Percentiles rank a stretch among this genome's conserved stretches.
phyloP scores from a whole-genome alignment of 1,140 invertebrate species.

The Drosophila seguyi region DNA sequence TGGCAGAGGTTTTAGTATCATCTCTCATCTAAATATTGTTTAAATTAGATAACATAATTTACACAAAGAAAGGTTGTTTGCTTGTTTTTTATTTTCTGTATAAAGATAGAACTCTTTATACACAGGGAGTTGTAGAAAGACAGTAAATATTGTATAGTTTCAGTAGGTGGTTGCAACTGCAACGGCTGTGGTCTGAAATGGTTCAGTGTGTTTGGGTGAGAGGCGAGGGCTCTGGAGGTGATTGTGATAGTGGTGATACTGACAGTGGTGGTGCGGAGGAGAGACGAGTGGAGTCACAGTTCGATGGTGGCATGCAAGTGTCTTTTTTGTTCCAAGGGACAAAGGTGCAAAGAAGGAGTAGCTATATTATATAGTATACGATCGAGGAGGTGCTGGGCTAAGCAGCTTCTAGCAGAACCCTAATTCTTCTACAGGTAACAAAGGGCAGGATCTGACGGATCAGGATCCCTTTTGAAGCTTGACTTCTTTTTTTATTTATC shows the following conservation, averaged over 20 bases:
- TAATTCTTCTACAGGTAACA: conserved; percentile 3
- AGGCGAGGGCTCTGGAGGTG: conserved; percentile 12
- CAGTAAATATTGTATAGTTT: conserved; percentile 68
- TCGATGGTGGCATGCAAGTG: conserved; percentile 45
- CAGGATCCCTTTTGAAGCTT: conserved; percentile 1
- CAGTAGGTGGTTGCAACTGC: conserved; percentile 41
- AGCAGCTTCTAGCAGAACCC: conserved; percentile 6
- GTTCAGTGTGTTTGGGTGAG: conserved; percentile 37
- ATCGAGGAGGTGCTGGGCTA: background rate
- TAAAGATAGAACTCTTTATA: conserved; percentile 72
- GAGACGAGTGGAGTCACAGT: conserved; percentile 31
- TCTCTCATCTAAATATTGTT: conserved; percentile 33
- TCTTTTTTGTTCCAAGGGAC: conserved; percentile 19
- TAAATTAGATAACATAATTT: conserved; percentile 32
- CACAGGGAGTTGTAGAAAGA: conserved; percentile 85
- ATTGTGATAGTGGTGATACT: background rate
- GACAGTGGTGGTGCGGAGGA: conserved; percentile 51
- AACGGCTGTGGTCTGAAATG: conserved; percentile 57
- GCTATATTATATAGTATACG: conserved; percentile 2
- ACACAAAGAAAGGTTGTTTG: conserved; percentile 41
- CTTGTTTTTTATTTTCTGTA: conserved; percentile 42
- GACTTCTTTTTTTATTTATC: conserved; percentile 1
- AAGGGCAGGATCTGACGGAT: background rate
- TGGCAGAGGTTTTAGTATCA: conserved; percentile 6
- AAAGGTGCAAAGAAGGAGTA: conserved; percentile 35